Base-by-base conservation (phyloP, 2,113 vertebrate genomes). In the Perca fluviatilis region DNA sequence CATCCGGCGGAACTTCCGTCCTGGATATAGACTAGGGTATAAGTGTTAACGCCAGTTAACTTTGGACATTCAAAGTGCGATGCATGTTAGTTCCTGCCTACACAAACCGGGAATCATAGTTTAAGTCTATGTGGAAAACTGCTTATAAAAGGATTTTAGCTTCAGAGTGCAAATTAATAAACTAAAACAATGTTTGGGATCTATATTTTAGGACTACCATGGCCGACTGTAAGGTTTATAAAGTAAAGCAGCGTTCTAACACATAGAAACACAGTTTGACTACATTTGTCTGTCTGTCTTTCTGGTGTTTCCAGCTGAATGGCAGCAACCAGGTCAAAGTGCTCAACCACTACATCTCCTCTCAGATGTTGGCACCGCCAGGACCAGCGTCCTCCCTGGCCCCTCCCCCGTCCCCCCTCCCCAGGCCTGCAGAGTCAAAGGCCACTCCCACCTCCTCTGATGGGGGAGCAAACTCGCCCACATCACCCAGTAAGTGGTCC, bases 281-380 rank as follows among this genome's bases (percentile, higher is more conserved):
- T 72, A 8, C 5, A 69, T 65, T 27, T 66, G 61, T 3, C 21
- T 58, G 53, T 67, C 4, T 83, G 21, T 73, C 14, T 70, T 7
- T 81, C 19, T 72, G 0, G 56, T 65, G 54, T 74, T 78, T 84
- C 3, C 95, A 98, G 97, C 94, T 98, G 93, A 98, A 97, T 93
- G 97, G 98, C 96, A 97, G 97, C 94, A 96, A 96, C 90, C 97
- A 97, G 95, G 96, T 98, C 89, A 98, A 97, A 95, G 96, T 97
- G 86, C 94, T 97, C 92, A 95, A 96, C 93, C 97, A 97, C 95
- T 98, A 98, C 95, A 96, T 98, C 94, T 95, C 97, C 80, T 96
- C 97, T 83, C 97, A 98, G 95, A 98, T 97, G 97, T 94, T 97
- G 96, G 96, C 95, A 6, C 96, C 97, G 14, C 97, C 90, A 36